Conservation (phyloP, 2,113 vertebrate genomes). For the Helogale parvula region DNA sequence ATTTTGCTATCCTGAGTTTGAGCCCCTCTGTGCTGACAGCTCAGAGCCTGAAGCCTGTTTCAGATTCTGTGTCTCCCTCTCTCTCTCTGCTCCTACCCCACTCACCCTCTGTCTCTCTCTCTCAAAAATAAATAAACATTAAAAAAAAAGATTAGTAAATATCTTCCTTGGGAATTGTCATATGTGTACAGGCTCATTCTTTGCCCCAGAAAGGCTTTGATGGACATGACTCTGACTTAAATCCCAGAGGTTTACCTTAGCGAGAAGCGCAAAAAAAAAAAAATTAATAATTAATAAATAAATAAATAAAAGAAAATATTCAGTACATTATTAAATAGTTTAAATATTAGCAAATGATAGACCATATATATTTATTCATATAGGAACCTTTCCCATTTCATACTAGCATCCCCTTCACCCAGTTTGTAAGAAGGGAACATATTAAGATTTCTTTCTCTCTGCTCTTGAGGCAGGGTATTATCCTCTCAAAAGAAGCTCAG, state of each 20-base stretch:
- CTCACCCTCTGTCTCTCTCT: too few species aligned
- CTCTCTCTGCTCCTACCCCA: too few species aligned
- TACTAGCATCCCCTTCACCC: not conserved
- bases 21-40: too few species aligned
- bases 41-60: too few species aligned
- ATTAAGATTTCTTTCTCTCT: not conserved
- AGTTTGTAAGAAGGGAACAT: not conserved
- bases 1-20: too few species aligned
- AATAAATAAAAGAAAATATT: not conserved
- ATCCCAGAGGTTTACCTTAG: not conserved
- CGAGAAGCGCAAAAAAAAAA: not conserved
- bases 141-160: conserved; percentile 21
- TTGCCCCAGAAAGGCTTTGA: not conserved
- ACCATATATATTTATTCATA: not conserved
- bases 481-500: not conserved
- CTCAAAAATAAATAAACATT: too few species aligned
- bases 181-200: not conserved
- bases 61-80: too few species aligned
- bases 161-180: not conserved
- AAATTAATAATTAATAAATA: too few species aligned
- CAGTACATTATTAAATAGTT: not conserved
- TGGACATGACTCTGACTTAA: conserved; percentile 6
- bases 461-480: not conserved
- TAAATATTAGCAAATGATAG: not conserved
- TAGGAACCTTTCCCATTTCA: not conserved